Percentiles rank a stretch among this genome's conserved stretches.
Conservation (phyloP, 2,888 invertebrate genomes). For the Eledona agricola region DNA sequence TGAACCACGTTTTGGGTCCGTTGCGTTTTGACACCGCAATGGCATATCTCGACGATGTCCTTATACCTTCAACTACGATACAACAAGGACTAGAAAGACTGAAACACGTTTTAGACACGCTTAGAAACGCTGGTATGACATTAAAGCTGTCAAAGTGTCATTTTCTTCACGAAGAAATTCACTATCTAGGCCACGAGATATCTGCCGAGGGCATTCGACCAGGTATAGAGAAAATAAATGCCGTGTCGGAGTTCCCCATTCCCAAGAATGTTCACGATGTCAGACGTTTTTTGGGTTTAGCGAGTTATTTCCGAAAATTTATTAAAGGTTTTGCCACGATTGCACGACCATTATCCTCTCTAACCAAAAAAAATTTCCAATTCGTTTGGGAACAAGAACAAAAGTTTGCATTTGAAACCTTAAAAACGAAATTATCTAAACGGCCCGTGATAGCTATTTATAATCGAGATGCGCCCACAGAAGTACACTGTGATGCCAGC, state of each 20-base stretch:
- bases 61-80: conserved; percentile 39
- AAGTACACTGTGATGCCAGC: conserved; percentile 10
- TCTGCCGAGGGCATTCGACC: conserved; percentile 1
- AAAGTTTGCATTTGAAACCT: background rate
- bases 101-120: background rate
- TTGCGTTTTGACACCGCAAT: conserved; percentile 34
- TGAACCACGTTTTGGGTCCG: conserved; percentile 37
- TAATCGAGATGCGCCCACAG: background rate
- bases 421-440: conserved; percentile 19
- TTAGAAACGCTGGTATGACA: background rate
- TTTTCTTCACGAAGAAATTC: background rate
- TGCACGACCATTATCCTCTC: conserved; percentile 1
- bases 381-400: conserved; percentile 1
- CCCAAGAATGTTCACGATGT: conserved; percentile 6
- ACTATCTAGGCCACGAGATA: conserved; percentile 11
- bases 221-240: conserved; percentile 2
- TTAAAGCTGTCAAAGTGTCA: conserved; percentile 3
- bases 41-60: conserved; percentile 42
- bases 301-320: conserved; percentile 9
- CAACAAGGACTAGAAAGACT: conserved; percentile 38
- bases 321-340: conserved; percentile 8
- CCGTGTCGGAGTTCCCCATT: conserved; percentile 1
- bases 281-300: conserved; percentile 7
- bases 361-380: background rate
- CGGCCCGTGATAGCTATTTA: conserved; percentile 3